A percentile compares a stretch with the other conserved stretches of the same genome.
Evolutionary conservation across 2,888 invertebrate species (phyloP).

Genomic region (Cephus runcator): DNA sequence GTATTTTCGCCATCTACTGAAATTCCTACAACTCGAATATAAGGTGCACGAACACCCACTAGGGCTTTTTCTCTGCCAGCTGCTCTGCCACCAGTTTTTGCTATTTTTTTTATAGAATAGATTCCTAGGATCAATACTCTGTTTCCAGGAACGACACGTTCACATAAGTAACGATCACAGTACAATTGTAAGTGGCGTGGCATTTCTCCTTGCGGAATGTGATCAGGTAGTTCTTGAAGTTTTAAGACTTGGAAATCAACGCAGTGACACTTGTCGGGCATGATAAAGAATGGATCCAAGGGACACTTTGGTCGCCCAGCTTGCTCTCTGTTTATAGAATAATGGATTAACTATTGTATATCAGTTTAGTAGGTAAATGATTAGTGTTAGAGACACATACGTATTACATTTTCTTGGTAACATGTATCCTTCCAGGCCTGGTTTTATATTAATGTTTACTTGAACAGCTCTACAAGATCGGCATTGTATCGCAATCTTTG

Average conservation of each 20-base stretch:
- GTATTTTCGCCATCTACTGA: constrained; percentile 84
- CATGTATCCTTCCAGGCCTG: constrained; percentile 95
- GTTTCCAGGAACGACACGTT: constrained; percentile 96
- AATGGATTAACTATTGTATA: not conserved
- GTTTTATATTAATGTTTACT: constrained; percentile 89
- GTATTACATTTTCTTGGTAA: constrained; percentile 94
- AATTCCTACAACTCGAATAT: constrained; percentile 94
- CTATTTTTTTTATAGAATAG: constrained; percentile 93
- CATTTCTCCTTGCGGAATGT: constrained; percentile 96
- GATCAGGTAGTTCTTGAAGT: constrained; percentile 95
- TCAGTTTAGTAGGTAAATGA: constrained; percentile 3
- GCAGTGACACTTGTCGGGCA: constrained; percentile 97
- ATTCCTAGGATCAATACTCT: constrained; percentile 93
- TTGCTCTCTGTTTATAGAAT: constrained; percentile 76
- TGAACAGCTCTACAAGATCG: constrained; percentile 91
- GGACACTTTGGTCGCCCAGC: constrained; percentile 94
- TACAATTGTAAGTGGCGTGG: constrained; percentile 95
- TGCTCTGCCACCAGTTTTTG: constrained; percentile 72
- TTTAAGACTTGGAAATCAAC: constrained; percentile 99
- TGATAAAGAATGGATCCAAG: constrained; percentile 96
- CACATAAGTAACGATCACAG: constrained; percentile 93
- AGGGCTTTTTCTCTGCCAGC: constrained; percentile 81
- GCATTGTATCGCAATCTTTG: constrained; percentile 94
- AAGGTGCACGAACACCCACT: constrained; percentile 93
- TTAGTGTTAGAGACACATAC: constrained; percentile 68